Conservation (phyloP, 2,888 invertebrate species). For the Phalangium opilio region DNA sequence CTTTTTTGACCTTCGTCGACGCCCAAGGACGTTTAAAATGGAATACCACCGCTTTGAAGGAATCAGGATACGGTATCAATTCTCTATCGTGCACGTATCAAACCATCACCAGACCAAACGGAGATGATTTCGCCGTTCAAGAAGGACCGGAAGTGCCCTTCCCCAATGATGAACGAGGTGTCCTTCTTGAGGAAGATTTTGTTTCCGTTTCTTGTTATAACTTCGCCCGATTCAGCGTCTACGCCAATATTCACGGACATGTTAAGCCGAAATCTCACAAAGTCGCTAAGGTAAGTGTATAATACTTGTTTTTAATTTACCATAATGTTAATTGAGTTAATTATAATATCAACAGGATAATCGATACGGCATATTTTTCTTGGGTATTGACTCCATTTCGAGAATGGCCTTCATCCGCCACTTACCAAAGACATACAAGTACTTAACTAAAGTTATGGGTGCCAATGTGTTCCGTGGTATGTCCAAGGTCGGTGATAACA, state of each 20-base stretch:
- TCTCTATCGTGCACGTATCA: conserved; percentile 8
- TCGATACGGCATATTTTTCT: conserved; percentile 48
- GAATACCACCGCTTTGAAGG: conserved; percentile 2
- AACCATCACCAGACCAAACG: conserved; percentile 1
- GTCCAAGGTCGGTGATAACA: conserved; percentile 87
- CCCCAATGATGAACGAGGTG: conserved; percentile 3
- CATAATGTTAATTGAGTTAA: no score
- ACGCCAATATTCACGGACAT: conserved; percentile 11
- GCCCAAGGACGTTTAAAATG: conserved; percentile 3
- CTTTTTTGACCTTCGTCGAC: conserved; percentile 5
- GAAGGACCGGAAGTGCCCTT: not conserved
- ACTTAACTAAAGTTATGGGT: conserved; percentile 41
- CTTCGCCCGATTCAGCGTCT: conserved; percentile 10
- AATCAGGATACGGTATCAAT: conserved; percentile 1
- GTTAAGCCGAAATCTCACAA: conserved; percentile 1
- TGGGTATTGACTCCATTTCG: conserved; percentile 75
- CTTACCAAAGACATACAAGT: conserved; percentile 53
- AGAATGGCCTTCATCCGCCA: conserved; percentile 68
- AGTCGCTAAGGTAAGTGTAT: not conserved
- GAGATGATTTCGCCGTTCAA: not conserved
- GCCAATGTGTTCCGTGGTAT: conserved; percentile 62
- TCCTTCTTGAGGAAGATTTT: conserved; percentile 8
- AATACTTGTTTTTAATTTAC: no score
- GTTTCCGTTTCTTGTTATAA: conserved; percentile 11
- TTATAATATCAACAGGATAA: not conserved